Evolutionary conservation across 2,797 vertebrate species (phyloP), one percentile per base, ranked within the genome.

Genomic region (Gobionotothen gibberifrons): DNA sequence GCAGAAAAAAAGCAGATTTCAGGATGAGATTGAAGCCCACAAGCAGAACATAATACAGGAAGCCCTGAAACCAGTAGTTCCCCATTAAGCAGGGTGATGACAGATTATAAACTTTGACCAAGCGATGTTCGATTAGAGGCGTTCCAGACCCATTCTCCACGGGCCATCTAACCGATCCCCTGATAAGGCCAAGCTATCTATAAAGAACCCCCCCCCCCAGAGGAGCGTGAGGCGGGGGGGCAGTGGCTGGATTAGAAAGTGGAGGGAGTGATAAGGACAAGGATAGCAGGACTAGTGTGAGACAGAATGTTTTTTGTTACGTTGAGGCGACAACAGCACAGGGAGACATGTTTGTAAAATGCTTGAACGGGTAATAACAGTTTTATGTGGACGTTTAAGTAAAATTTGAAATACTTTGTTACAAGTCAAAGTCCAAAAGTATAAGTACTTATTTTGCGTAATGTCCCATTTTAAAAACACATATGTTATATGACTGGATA

Each of bases 61-160:
- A 59, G 68, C 19, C 67, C 36, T 56, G 51, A 67, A 81, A 64
- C 52, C 54, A 68, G 71, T 71, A 49, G 52, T 70, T 79, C 74
- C 54, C 75, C 66, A 87, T 85, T 81, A 79, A 70, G 39, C n/a
- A 12, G 72, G 68, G 72, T 79, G 81, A 81, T 79, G 87, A 89
- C 76, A 84, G 84, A 92, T 90, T 89, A 80, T 83, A 90, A 86
- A 88, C 85, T 85, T 65, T 89, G 87, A 89, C 84, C 79, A 76
- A 60, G 83, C 64, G 59, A 72, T 81, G 85, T 82, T 84, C 84
- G 74, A 90, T 87, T 89, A 87, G 76, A 84, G 55, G 79, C 79
- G 71, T 82, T 79, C 72, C 71, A 82, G 72, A 56, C 69, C 78
- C 68, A 87, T 91, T 90, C 85, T 90, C 87, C 85, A 87, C 59